A percentile compares a stretch with the other conserved stretches of the same genome.
phyloP scores from a whole-genome alignment of 2,113 vertebrate species.

The Eulemur macaco region DNA sequence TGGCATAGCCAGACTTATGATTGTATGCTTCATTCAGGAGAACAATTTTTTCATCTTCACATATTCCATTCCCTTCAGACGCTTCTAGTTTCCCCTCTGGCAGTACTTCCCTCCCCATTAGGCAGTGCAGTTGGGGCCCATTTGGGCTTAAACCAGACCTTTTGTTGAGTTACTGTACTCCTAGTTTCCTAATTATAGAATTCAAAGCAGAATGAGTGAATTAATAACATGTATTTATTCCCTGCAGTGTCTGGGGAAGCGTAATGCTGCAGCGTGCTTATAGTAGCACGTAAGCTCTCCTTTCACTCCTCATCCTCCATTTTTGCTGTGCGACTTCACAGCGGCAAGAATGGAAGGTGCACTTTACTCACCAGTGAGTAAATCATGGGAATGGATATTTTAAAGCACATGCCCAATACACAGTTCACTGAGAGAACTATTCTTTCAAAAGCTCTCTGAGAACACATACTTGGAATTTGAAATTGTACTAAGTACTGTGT shows the following conservation, averaged over 20 bases:
- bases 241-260: constrained; percentile 16
- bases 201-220: constrained; percentile 70
- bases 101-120: constrained; percentile 52
- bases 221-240: constrained; percentile 62
- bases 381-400: constrained; percentile 76
- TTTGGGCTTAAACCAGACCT: constrained; percentile 56
- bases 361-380: constrained; percentile 78
- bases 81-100: constrained; percentile 16
- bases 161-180: constrained; percentile 55
- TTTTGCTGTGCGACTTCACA: constrained; percentile 70
- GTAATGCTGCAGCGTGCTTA: constrained; percentile 23
- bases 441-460: constrained; percentile 55
- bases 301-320: constrained; percentile 35
- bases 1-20: background rate
- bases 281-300: constrained; percentile 10
- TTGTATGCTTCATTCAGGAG: constrained; percentile 20
- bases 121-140: constrained; percentile 21
- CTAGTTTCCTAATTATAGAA: constrained; percentile 69
- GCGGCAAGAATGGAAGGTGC: constrained; percentile 69
- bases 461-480: constrained; percentile 54
- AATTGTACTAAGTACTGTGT: constrained; percentile 58
- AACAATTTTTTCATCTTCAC: constrained; percentile 56
- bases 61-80: constrained; percentile 2
- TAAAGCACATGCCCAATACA: constrained; percentile 35
- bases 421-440: constrained; percentile 36